A percentile compares a stretch with the other conserved stretches of the same genome.
phyloP scores from a whole-genome alignment of 2,888 invertebrate genomes.

The Synergus umbraculus region DNA sequence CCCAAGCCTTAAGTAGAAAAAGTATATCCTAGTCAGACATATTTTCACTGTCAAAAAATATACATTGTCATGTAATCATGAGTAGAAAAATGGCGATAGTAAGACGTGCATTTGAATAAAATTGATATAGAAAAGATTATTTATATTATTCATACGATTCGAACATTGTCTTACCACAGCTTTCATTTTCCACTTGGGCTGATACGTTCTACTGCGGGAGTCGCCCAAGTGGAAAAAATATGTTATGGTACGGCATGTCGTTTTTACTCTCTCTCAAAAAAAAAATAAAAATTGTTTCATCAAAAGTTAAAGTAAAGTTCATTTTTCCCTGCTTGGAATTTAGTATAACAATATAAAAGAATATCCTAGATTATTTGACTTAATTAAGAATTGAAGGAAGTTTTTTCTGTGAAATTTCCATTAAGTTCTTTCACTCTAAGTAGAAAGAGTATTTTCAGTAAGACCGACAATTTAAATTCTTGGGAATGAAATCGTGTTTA shows the following conservation, averaged over 20 bases:
- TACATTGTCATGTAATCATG: too few species aligned
- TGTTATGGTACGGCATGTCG: not conserved
- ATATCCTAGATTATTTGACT: too few species aligned
- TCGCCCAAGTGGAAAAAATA: not conserved
- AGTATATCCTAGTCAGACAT: too few species aligned
- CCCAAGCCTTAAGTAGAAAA: too few species aligned
- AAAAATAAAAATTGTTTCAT: not conserved
- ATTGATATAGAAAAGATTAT: not conserved
- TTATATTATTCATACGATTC: not conserved
- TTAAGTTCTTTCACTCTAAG: not conserved
- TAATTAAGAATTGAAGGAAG: too few species aligned
- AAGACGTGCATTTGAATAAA: not conserved
- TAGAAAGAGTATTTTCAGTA: not conserved
- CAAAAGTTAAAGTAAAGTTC: not conserved
- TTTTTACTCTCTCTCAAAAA: not conserved
- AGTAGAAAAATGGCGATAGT: slow-evolving; percentile 15
- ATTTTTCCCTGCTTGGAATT: too few species aligned
- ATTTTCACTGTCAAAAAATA: too few species aligned
- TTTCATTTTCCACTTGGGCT: slow-evolving; percentile 4
- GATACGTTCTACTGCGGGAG: not conserved
- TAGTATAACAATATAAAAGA: too few species aligned
- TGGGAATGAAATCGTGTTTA: not conserved
- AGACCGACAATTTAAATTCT: not conserved
- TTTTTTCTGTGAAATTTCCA: too few species aligned
- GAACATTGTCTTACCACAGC: not conserved